phyloP scores from a whole-genome alignment of 1,140 invertebrate species.

The Drosophila asahinai region DNA sequence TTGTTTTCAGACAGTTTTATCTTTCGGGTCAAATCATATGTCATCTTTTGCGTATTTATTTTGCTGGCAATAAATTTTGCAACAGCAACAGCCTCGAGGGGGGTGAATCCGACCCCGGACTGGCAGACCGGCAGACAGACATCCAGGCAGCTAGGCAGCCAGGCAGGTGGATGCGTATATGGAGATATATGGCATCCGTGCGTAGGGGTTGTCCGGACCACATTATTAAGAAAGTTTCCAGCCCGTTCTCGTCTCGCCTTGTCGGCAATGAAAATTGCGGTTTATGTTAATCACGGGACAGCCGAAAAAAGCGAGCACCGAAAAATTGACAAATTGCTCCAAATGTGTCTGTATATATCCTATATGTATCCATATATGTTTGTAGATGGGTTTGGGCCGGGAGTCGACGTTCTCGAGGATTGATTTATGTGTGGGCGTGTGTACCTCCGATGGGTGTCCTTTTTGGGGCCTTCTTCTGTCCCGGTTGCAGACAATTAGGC shows the following conservation, averaged over 20 bases:
- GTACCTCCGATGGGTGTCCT: conserved; percentile 7
- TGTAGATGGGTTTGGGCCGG: too few relatives aligned
- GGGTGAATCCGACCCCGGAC: conserved; percentile 12
- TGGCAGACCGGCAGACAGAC: conserved; percentile 10
- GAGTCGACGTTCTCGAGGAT: conserved; percentile 27
- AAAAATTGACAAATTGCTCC: conserved; percentile 76
- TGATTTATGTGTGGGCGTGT: conserved; percentile 70
- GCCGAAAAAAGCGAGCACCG: conserved; percentile 43
- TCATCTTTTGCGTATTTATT: conserved; percentile 82
- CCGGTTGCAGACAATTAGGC: conserved; percentile 67
- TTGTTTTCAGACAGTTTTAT: conserved; percentile 79
- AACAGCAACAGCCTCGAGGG: conserved; percentile 49
- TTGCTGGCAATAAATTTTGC: conserved; percentile 66
- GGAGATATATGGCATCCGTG: conserved; percentile 45
- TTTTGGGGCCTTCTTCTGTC: conserved; percentile 18
- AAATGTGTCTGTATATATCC: conserved; percentile 32
- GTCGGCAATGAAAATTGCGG: conserved; percentile 67
- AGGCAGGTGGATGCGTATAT: conserved; percentile 56
- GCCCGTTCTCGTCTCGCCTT: conserved; percentile 42
- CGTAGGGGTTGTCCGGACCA: conserved; percentile 36
- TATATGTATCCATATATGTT: not conserved
- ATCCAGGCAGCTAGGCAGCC: conserved; percentile 27
- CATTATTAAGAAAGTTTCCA: conserved; percentile 75
- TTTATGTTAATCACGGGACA: conserved; percentile 77
- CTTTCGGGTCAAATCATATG: conserved; percentile 78